phyloP scores from a whole-genome alignment of 2,888 invertebrate species.

The Dendrolimus pini region DNA sequence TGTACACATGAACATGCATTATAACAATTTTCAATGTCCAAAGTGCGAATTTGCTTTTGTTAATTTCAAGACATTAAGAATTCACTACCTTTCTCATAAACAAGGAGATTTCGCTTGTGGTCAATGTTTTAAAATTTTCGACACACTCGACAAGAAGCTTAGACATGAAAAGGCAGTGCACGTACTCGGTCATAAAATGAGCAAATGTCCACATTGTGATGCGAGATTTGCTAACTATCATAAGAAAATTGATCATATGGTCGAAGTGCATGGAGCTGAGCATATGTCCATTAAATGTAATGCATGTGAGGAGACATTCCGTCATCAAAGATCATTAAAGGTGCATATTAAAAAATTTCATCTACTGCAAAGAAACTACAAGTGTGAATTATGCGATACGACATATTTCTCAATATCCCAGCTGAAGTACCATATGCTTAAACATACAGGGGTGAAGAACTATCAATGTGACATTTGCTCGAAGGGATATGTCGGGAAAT shows the following conservation, averaged over 20 bases:
- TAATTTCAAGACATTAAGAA: not conserved
- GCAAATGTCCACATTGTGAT: constrained; percentile 37
- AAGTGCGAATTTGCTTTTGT: not conserved
- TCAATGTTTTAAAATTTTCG: constrained; percentile 17
- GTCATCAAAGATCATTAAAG: constrained; percentile 31
- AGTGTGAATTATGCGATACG: constrained; percentile 36
- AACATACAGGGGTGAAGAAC: constrained; percentile 38
- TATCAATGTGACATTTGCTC: constrained; percentile 41
- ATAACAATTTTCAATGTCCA: not conserved
- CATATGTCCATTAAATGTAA: constrained; percentile 33
- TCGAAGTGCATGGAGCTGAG: constrained; percentile 28
- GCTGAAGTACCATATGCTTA: constrained; percentile 40
- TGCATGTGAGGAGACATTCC: constrained; percentile 39
- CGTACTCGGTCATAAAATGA: constrained; percentile 25
- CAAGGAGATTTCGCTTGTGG: constrained; percentile 17
- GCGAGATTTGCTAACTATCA: constrained; percentile 38
- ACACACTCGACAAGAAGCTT: constrained; percentile 18
- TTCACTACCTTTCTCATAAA: not conserved
- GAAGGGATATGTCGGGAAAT: constrained; percentile 39
- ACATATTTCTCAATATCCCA: constrained; percentile 35
- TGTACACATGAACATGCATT: constrained; percentile 44
- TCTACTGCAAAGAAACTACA: constrained; percentile 37
- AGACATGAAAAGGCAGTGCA: constrained; percentile 31
- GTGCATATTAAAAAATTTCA: constrained; percentile 43
- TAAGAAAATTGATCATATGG: constrained; percentile 36